Evolutionary conservation across 2,888 invertebrate species (phyloP).

Genomic region (Adelphocoris suturalis): DNA sequence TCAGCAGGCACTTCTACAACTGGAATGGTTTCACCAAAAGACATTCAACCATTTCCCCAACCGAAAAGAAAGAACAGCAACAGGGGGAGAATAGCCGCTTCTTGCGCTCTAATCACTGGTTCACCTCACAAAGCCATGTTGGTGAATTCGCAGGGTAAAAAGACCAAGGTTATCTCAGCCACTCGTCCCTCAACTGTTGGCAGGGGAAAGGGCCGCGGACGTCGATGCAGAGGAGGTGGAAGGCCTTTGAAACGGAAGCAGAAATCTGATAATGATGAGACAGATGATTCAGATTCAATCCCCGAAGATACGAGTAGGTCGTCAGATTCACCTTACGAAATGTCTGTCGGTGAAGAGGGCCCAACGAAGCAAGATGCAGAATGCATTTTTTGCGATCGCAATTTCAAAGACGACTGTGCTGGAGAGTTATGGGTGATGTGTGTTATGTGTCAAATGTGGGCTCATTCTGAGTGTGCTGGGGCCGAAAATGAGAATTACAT

Average conservation of each 20-base stretch:
- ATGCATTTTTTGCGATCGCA: conserved; percentile 18
- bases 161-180: background rate
- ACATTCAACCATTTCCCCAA: conserved; percentile 25
- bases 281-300: conserved; percentile 20
- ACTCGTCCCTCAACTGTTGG: conserved; percentile 3
- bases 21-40: conserved; percentile 23
- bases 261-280: background rate
- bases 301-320: conserved; percentile 17
- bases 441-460: conserved; percentile 15
- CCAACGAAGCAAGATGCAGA: conserved; percentile 19
- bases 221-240: conserved; percentile 25
- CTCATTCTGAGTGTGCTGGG: conserved; percentile 25
- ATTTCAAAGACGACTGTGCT: conserved; percentile 25
- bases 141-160: background rate
- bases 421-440: conserved; percentile 25
- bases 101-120: conserved; percentile 18
- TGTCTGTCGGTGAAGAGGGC: conserved; percentile 19
- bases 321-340: conserved; percentile 25
- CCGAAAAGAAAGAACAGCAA: conserved; percentile 25
- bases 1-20: conserved; percentile 16
- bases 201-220: conserved; percentile 14
- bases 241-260: background rate
- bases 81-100: conserved; percentile 14
- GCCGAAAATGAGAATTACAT: conserved; percentile 10
- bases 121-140: conserved; percentile 19